Evolutionary conservation across 2,888 invertebrate genomes (phyloP), one percentile per base, ranked within the genome.

Genomic region (Hydrotaea diabolus): DNA sequence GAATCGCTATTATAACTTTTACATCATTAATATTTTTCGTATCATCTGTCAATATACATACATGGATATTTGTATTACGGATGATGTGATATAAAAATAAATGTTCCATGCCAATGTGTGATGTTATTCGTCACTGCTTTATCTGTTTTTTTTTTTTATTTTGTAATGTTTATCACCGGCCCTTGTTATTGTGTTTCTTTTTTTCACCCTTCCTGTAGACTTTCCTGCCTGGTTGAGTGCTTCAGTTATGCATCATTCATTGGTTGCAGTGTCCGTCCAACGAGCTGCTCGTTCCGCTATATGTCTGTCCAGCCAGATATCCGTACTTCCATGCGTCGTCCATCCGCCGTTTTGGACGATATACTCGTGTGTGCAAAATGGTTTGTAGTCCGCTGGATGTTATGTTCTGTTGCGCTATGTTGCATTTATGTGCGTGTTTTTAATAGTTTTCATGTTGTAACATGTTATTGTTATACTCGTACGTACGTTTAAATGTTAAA

Each of bases 341-440:
- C 36, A 36, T 72, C 15, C 8, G 36, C 53, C 55, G 31, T 7
- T 69, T 39, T 69, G 64, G 11, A 64, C 31, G 31, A 64, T 21
- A 57, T 66, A 39, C 53, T 19, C 7, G 21, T 66, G 21, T n/a
- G 69, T 46, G 0, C 46, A 31, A 31, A 31, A 13, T 31, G 15
- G 62, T 36, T 46, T 69, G 23, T 21, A 46, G 26, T 66, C 59
- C 59, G 74, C 80, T 77, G 62, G 77, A 59, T 74, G 73, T 73
- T 78, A 62, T 69, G 31, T 81, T 83, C 75, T 82, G 84, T 77
- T 86, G 80, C 80, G 84, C 84, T 86, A 39, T 84, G 80, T 72
- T 86, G 86, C 79, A 77, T 77, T 82, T 76, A 80, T 82, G 83
- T 86, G 84, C 86, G 86, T 86, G 86, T 82, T 83, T 82, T 80